Percentiles rank a stretch among this genome's conserved stretches.
These are phyloP conservation scores for Tapera naevia DNA, from an alignment of 2,797 vertebrate genomes.

Conservation along the genomic window DNA sequence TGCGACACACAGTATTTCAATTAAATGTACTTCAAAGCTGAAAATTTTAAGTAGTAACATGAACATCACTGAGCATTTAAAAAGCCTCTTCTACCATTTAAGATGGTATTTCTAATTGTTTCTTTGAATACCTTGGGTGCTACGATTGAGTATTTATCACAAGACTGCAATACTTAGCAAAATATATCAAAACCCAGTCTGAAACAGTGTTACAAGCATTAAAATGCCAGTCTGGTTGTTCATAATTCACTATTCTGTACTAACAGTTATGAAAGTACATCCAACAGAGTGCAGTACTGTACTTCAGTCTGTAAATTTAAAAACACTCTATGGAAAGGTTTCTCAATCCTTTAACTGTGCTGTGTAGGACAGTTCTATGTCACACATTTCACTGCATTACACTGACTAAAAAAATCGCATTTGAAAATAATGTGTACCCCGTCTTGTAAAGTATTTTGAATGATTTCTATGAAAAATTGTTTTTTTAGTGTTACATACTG, in stretches of 20 bases:
- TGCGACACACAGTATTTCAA: neutral
- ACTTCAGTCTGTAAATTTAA: neutral
- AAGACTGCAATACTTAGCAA: neutral
- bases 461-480: neutral
- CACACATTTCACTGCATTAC: neutral
- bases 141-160: neutral
- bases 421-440: neutral
- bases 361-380: neutral
- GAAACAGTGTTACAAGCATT: neutral
- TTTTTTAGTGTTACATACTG: neutral
- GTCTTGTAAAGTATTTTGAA: neutral
- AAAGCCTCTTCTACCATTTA: neutral
- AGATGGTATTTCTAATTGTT: neutral
- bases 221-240: neutral
- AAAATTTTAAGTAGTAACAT: neutral
- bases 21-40: neutral
- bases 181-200: neutral
- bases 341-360: neutral
- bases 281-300: constrained; percentile 16
- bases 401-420: neutral
- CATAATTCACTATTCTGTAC: neutral
- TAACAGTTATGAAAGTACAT: neutral
- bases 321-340: neutral
- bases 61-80: neutral
- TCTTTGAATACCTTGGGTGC: neutral